Conservation (phyloP, 2,113 vertebrate genomes). For the Nerophis lumbriciformis region DNA sequence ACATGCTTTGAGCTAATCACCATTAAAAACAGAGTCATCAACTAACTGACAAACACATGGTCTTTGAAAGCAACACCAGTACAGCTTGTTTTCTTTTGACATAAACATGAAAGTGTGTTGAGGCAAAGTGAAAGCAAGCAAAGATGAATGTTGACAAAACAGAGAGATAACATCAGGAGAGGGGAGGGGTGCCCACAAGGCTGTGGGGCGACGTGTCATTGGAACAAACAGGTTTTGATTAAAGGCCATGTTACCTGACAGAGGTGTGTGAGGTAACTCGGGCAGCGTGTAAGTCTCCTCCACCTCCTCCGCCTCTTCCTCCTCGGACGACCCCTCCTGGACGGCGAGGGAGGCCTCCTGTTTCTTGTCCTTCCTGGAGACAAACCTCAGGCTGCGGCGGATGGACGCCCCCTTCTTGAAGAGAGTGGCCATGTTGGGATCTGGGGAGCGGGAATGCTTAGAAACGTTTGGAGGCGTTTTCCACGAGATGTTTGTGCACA, state of each 20-base stretch:
- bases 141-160: background rate
- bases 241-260: conserved; percentile 58
- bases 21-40: too few relatives aligned
- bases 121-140: too few relatives aligned
- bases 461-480: background rate
- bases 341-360: background rate
- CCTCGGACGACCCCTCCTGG: background rate
- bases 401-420: conserved; percentile 18
- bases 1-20: too few relatives aligned
- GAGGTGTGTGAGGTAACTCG: conserved; percentile 55
- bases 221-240: too few relatives aligned
- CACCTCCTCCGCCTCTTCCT: conserved; percentile 20
- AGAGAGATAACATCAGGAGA: background rate
- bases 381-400: conserved; percentile 27
- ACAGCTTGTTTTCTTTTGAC: too few relatives aligned
- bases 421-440: conserved; percentile 19
- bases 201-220: too few relatives aligned
- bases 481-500: background rate
- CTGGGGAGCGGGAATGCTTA: conserved; percentile 11
- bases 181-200: background rate
- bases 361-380: conserved; percentile 28
- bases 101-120: too few relatives aligned
- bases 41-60: background rate
- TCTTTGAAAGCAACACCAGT: too few relatives aligned
- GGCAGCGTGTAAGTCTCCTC: conserved; percentile 57